Conservation (phyloP, 37 sponge, comb jelly and placozoan genomes). For the Haliclona indistincta region DNA sequence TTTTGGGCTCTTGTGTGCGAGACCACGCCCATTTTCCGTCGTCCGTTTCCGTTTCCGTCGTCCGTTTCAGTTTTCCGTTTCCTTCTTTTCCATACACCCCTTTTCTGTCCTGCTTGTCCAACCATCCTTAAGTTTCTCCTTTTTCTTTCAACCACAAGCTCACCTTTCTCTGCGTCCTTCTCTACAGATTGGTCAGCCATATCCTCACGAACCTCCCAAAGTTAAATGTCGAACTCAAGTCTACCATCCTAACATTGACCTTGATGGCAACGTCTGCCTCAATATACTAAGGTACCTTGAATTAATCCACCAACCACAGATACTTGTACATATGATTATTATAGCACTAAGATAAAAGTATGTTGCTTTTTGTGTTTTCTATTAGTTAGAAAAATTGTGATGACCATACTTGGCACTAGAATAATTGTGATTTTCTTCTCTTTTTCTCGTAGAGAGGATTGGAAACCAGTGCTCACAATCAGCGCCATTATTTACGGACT, state of each 20-base stretch:
- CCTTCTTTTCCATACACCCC: too few relatives aligned
- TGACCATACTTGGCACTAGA: too few relatives aligned
- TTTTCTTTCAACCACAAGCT: background rate
- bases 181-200: slow-evolving; percentile 79
- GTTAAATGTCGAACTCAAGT: slow-evolving; percentile 97
- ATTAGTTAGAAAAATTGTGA: too few relatives aligned
- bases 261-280: slow-evolving; percentile 96
- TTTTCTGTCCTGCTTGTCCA: too few relatives aligned
- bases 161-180: slow-evolving; percentile 4
- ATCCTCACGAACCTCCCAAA: slow-evolving; percentile 98
- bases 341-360: too few relatives aligned
- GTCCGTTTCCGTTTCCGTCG: too few relatives aligned
- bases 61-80: too few relatives aligned
- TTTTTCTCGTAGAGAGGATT: slow-evolving; percentile 93
- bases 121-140: background rate
- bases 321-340: too few relatives aligned
- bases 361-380: too few relatives aligned
- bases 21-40: too few relatives aligned
- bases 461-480: slow-evolving; percentile 95
- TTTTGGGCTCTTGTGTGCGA: too few relatives aligned
- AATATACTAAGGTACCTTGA: slow-evolving; percentile 87
- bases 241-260: slow-evolving; percentile 97
- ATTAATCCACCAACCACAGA: background rate
- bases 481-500: slow-evolving; percentile 95
- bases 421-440: too few relatives aligned